Evolutionary conservation across 2,113 vertebrate genomes (phyloP), one percentile per base, ranked within the genome.

Genomic region (Forbesichthys papilliferus): DNA sequence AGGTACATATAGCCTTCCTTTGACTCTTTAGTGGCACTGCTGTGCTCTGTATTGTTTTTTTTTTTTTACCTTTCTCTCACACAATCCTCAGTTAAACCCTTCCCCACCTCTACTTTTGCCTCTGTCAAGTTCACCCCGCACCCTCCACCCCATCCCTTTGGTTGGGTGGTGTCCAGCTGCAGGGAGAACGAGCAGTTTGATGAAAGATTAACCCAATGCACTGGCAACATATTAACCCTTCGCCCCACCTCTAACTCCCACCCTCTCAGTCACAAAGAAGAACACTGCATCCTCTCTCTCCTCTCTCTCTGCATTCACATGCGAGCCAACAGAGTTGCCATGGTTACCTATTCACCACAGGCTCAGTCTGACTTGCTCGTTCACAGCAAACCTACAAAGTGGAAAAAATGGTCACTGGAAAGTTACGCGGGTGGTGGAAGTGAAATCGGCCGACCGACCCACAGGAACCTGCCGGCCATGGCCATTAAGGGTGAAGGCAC

Each of bases 261-360:
- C 74, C 73, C 71, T 56, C 64, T 61, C 66, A 51, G 16, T 62
- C 9, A 16, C 78, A 77, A 75, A 83, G 69, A 84, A 66, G 74
- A 77, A 73, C 75, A 77, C 80, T 80, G 78, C 74, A 71, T 33
- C 68, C 58, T 60, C 48, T 82, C 61, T 64, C 47, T 48, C 63
- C 57, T 27, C 53, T 46, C 12, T 64, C 73, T 68, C 77, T 87
- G 82, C 81, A 88, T 92, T 87, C 85, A 91, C 84, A 88, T 91
- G 85, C 82, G 87, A 78, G 84, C 88, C 87, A 84, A 88, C 81
- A 83, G 87, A 85, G 89, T 92, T 90, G 81, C 90, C 88, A 93
- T 92, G 91, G 91, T 90, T 91, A 90, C 89, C 84, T 80, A 90
- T 92, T 92, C 90, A 91, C 85, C 87, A 91, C 87, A 88, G 88